Conservation (phyloP, 2,888 invertebrate genomes). For the Caenorhabditis becei region DNA sequence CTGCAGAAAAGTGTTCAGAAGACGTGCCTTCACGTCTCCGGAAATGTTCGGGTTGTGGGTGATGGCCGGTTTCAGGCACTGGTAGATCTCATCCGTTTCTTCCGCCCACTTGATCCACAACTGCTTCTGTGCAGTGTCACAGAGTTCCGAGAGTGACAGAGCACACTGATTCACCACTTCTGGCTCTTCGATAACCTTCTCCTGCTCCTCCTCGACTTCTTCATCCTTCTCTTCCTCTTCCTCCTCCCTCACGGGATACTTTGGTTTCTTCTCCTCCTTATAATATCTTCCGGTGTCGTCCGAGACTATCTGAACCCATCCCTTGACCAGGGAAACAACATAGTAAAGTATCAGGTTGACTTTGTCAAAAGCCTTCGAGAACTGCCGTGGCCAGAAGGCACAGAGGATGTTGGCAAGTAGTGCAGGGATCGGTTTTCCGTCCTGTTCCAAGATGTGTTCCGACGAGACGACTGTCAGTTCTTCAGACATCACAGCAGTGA, state of each 20-base stretch:
- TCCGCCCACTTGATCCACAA: slow-evolving; percentile 72
- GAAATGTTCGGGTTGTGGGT: slow-evolving; percentile 66
- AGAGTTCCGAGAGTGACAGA: slow-evolving; percentile 56
- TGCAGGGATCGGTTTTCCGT: slow-evolving; percentile 43
- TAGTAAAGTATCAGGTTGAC: slow-evolving; percentile 66
- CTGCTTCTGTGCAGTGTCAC: slow-evolving; percentile 62
- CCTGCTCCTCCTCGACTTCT: slow-evolving; percentile 22
- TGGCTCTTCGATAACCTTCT: slow-evolving; percentile 48
- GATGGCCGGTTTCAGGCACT: slow-evolving; percentile 67
- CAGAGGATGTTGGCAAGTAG: slow-evolving; percentile 62
- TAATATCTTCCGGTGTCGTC: slow-evolving; percentile 55
- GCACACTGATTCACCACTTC: slow-evolving; percentile 65
- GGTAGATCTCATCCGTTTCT: slow-evolving; percentile 72
- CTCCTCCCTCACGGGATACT: slow-evolving; percentile 12
- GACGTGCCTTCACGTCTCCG: slow-evolving; percentile 64
- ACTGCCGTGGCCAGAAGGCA: slow-evolving; percentile 64
- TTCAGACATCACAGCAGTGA: slow-evolving; percentile 52
- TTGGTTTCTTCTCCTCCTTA: slow-evolving; percentile 39
- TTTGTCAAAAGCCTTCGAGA: slow-evolving; percentile 61
- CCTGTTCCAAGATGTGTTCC: slow-evolving; percentile 51
- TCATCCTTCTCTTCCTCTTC: slow-evolving; percentile 12
- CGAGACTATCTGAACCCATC: slow-evolving; percentile 68
- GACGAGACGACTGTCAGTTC: slow-evolving; percentile 51
- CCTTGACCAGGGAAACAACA: slow-evolving; percentile 62
- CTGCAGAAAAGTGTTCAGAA: slow-evolving; percentile 62